These are phyloP conservation scores for Pangasius macronema DNA, from an alignment of 2,797 vertebrate genomes.

Conservation along the genomic window DNA sequence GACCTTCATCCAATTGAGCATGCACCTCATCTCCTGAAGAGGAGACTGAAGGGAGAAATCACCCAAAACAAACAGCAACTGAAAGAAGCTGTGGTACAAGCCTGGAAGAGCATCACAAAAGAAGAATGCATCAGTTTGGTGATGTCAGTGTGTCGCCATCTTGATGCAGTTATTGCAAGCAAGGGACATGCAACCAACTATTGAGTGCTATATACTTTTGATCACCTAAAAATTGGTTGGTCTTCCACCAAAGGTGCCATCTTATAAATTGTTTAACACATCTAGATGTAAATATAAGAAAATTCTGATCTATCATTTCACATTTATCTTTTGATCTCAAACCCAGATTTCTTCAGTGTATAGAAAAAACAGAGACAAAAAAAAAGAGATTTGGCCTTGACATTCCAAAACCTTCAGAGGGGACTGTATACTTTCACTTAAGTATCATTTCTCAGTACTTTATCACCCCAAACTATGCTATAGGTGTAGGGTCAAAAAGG, in stretches of 20 bases:
- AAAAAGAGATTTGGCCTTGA: not conserved
- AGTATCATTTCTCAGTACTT: not conserved
- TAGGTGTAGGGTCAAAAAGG: not conserved
- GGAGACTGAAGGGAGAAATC: not conserved
- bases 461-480: not conserved
- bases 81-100: not conserved
- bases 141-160: not conserved
- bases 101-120: not conserved
- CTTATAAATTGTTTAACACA: not conserved
- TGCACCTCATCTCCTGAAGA: not conserved
- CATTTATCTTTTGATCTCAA: not conserved
- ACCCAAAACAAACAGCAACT: not conserved
- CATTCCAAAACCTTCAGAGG: not conserved
- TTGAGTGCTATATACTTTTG: too few species aligned
- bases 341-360: not conserved
- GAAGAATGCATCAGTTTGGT: not conserved
- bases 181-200: not conserved
- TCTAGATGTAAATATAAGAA: not conserved
- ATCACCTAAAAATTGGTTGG: not conserved
- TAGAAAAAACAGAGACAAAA: not conserved
- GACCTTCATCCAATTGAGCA: slow-evolving; percentile 7
- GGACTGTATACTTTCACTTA: not conserved
- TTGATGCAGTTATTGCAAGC: not conserved
- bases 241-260: not conserved
- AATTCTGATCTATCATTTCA: not conserved